These are phyloP conservation scores for Huso huso DNA, from an alignment of 2,797 vertebrate genomes.

Conservation along the genomic window DNA sequence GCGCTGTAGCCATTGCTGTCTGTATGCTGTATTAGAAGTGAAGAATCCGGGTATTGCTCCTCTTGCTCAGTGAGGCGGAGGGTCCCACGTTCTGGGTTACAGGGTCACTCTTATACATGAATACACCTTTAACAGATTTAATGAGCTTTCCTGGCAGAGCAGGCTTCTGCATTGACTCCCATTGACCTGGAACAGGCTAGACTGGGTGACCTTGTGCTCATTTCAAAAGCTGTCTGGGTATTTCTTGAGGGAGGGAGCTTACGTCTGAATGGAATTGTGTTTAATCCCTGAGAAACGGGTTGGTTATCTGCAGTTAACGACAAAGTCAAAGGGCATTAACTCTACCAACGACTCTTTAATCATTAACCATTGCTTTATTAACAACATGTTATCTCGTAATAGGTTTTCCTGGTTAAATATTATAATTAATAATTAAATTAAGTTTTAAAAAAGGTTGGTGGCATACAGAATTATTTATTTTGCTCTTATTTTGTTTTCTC, in stretches of 20 bases:
- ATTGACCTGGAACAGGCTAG: slow-evolving; percentile 55
- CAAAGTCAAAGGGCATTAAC: background rate
- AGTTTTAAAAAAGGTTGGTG: too few relatives aligned
- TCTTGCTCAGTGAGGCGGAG: background rate
- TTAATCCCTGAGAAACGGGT: slow-evolving; percentile 56
- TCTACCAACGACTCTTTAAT: too few relatives aligned
- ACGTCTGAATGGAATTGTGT: slow-evolving; percentile 56
- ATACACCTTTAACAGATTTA: slow-evolving; percentile 31
- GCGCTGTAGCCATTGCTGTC: too few relatives aligned
- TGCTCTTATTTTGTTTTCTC: too few relatives aligned
- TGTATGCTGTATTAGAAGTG: too few relatives aligned
- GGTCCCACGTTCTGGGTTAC: background rate
- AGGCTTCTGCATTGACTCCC: slow-evolving; percentile 31
- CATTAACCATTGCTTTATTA: too few relatives aligned
- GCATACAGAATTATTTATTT: too few relatives aligned
- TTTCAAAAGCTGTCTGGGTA: slow-evolving; percentile 58
- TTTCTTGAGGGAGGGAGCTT: slow-evolving; percentile 48
- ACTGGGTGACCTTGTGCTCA: slow-evolving; percentile 57
- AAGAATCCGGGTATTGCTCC: background rate
- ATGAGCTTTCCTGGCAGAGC: slow-evolving; percentile 48
- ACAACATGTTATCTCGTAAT: too few relatives aligned
- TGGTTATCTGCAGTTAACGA: background rate
- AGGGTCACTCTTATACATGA: slow-evolving; percentile 35
- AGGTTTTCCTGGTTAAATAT: too few relatives aligned
- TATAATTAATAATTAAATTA: too few relatives aligned